Evolutionary conservation across 2,113 vertebrate species (phyloP), one percentile per base, ranked within the genome.

Genomic region (Colaptes auratus): DNA sequence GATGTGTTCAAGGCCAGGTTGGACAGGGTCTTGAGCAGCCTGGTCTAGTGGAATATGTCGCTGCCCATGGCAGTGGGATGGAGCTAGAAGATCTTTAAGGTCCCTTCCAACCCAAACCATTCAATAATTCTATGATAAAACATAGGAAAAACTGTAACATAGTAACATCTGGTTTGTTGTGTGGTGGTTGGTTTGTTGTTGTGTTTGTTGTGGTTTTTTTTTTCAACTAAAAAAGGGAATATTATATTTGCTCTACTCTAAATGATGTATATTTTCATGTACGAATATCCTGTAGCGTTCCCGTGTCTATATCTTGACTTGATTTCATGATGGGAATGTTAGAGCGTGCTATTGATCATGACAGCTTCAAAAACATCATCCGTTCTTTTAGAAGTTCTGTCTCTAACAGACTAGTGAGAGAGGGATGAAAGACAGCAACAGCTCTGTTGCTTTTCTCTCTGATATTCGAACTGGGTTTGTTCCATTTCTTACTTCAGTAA

Each of bases 61-160:
- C 50, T 52, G 50, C 7, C 23, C 50, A 52, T 52, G 50, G 50
- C 50, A 52, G 50, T 23, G 50, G 12, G 23, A 25, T 25, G 23
- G 12, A 52, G 10, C 23, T 52, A 52, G 50, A 52, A 52, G 50
- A 52, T 52, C 50, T 23, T 52, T 52, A 52, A 52, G 50, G 50
- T 52, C 12, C 6, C 50, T 52, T 11, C 50, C 50, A 52, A 52
- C 9, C 23, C 50, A 52, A 52, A 25, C 50, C 12, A 52, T 52
- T 52, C 50, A 52, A 52, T 25, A 52, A 52, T 25, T 52, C 23
- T 24, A 25, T 52, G 18, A 52, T 52, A 52, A 52, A 50, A 52
- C 15, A 60, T 1, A 75, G 31, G 4, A 12, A 33, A 87, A 88
- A 16, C 9, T 35, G 8, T 50, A 63, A 25, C 0, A 0, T 20